Evolutionary conservation across 2,888 invertebrate genomes (phyloP).

Genomic region (Laothoe populi): DNA sequence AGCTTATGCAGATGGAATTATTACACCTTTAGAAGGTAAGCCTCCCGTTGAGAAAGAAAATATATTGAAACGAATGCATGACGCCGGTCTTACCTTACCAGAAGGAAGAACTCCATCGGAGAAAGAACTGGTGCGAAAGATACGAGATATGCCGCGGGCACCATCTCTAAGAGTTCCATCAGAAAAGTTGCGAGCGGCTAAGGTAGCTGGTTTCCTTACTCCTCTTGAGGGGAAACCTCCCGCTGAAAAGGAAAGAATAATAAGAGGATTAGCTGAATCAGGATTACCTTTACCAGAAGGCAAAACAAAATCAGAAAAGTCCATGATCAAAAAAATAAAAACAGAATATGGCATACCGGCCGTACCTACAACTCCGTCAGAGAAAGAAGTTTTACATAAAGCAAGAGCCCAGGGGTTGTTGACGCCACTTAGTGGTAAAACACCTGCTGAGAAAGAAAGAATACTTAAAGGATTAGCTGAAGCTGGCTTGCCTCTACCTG

Average conservation of each 20-base stretch:
- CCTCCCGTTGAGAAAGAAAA: conserved; percentile 43
- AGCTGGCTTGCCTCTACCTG: conserved; percentile 57
- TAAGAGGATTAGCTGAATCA: conserved; percentile 40
- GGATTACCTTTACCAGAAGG: conserved; percentile 48
- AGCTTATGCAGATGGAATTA: conserved; percentile 39
- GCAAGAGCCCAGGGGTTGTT: conserved; percentile 54
- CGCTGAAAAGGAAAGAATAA: conserved; percentile 42
- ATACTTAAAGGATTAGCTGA: conserved; percentile 52
- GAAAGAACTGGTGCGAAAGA: conserved; percentile 44
- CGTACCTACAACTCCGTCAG: conserved; percentile 48
- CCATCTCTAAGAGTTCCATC: conserved; percentile 35
- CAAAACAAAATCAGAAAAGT: conserved; percentile 48
- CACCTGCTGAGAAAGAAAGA: conserved; percentile 49
- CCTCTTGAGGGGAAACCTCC: conserved; percentile 43
- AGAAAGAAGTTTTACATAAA: conserved; percentile 47
- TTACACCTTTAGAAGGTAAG: conserved; percentile 43
- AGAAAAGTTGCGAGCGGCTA: conserved; percentile 40
- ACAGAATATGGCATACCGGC: conserved; percentile 46
- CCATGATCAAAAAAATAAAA: conserved; percentile 42
- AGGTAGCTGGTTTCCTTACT: conserved; percentile 40
- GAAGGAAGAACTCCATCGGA: conserved; percentile 51
- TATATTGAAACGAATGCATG: conserved; percentile 40
- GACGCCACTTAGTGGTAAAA: conserved; percentile 54
- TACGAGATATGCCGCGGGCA: conserved; percentile 33
- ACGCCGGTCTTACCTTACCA: conserved; percentile 43